Percentiles rank a stretch among this genome's conserved stretches.
Conservation (phyloP, 2,888 invertebrate genomes). For the Acanthopleura granulata region DNA sequence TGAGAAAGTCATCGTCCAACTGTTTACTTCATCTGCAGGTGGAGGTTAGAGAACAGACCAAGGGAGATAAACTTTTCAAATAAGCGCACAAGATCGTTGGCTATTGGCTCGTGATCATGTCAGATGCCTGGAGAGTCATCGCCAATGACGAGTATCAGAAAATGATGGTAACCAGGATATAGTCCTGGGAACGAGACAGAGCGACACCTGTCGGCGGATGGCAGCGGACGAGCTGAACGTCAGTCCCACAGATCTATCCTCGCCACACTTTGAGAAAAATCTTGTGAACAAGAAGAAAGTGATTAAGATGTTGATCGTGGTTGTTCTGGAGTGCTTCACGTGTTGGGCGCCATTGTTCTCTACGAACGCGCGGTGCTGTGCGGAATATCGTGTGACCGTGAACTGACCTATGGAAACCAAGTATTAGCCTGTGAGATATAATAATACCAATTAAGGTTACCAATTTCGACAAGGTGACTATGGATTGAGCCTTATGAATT, state of each 20-base stretch:
- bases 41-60: no score
- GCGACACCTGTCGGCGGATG: not conserved
- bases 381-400: no score
- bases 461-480: no score
- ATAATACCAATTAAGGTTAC: no score
- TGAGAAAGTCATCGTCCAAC: no score
- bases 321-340: constrained; percentile 90
- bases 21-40: no score
- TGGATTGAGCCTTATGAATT: no score
- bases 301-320: constrained; percentile 84
- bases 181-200: not conserved
- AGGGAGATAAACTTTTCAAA: no score
- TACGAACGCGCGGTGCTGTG: constrained; percentile 82
- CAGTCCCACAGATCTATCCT: constrained; percentile 25
- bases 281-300: constrained; percentile 73
- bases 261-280: constrained; percentile 82
- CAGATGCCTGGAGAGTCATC: constrained; percentile 83
- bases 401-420: no score
- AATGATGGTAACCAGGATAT: constrained; percentile 74
- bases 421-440: no score
- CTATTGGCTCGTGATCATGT: no score
- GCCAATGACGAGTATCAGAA: constrained; percentile 96
- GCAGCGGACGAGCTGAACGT: constrained; percentile 1
- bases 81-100: no score
- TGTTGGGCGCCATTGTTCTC: constrained; percentile 90